Conservation (phyloP, 2,797 vertebrate genomes). For the Anas bahamensis region DNA sequence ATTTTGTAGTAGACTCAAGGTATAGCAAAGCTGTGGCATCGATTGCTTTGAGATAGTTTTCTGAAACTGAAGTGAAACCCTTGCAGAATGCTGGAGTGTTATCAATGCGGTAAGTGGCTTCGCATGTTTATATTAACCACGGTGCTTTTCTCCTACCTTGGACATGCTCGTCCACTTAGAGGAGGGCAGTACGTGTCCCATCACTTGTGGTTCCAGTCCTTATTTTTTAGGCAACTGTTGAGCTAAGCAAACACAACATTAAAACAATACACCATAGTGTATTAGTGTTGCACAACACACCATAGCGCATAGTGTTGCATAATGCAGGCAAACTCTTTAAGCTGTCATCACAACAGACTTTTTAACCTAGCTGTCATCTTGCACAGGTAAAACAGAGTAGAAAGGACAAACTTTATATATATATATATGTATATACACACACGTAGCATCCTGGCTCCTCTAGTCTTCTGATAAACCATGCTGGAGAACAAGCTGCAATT, state of each 20-base stretch:
- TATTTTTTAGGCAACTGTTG: not conserved
- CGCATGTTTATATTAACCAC: not conserved
- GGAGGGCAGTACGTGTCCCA: accelerated
- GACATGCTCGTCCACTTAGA: not conserved
- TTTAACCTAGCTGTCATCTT: not conserved
- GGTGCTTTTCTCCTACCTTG: not conserved
- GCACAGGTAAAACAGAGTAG: not conserved
- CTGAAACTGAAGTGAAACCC: not conserved
- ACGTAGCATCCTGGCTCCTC: not conserved
- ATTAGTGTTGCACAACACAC: not conserved
- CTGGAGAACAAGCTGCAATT: not conserved
- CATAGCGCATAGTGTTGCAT: not conserved
- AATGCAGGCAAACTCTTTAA: not conserved
- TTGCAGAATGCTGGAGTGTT: not conserved
- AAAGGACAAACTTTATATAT: not conserved
- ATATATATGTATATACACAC: not conserved
- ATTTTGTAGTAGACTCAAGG: not conserved
- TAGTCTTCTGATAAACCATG: not conserved
- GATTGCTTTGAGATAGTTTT: not conserved
- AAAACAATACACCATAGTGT: not conserved
- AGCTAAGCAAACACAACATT: not conserved
- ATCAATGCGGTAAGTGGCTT: not conserved
- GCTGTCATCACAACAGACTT: not conserved
- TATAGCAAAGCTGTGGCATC: not conserved
- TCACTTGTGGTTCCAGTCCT: not conserved